Percentiles rank a stretch among this genome's conserved stretches.
phyloP scores from a whole-genome alignment of 2,888 invertebrate genomes.

The Plagodis pulveraria region DNA sequence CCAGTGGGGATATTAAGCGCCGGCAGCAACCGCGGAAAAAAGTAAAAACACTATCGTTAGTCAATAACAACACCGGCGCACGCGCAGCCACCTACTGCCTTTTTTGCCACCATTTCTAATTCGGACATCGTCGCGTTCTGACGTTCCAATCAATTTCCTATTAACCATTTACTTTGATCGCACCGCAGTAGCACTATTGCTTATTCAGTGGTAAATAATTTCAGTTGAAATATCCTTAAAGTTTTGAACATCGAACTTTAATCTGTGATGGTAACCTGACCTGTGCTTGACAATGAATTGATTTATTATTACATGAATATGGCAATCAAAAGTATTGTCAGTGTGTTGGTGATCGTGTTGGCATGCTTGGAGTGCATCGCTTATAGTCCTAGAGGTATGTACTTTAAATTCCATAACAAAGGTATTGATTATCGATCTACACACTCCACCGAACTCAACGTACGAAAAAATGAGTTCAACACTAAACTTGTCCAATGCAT shows the following conservation, averaged over 20 bases:
- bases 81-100: constrained; percentile 50
- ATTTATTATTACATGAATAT: constrained; percentile 36
- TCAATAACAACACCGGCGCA: constrained; percentile 70
- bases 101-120: constrained; percentile 78
- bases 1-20: constrained; percentile 77
- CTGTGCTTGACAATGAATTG: constrained; percentile 25
- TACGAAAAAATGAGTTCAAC: too few species aligned
- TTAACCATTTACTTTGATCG: constrained; percentile 24
- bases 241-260: constrained; percentile 20
- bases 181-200: constrained; percentile 1
- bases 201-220: constrained; percentile 3
- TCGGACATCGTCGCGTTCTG: constrained; percentile 59
- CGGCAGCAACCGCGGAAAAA: constrained; percentile 70
- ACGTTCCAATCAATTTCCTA: constrained; percentile 50
- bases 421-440: too few species aligned
- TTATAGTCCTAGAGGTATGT: constrained; percentile 76
- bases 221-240: neutral
- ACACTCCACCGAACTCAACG: too few species aligned
- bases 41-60: constrained; percentile 78
- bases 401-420: too few species aligned
- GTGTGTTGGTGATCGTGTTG: constrained; percentile 53
- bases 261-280: constrained; percentile 34
- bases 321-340: constrained; percentile 42
- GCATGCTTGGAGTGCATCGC: constrained; percentile 53
- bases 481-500: too few species aligned